Conservation (phyloP, 2,797 vertebrate genomes). For the Melanotaenia parkinsoni region DNA sequence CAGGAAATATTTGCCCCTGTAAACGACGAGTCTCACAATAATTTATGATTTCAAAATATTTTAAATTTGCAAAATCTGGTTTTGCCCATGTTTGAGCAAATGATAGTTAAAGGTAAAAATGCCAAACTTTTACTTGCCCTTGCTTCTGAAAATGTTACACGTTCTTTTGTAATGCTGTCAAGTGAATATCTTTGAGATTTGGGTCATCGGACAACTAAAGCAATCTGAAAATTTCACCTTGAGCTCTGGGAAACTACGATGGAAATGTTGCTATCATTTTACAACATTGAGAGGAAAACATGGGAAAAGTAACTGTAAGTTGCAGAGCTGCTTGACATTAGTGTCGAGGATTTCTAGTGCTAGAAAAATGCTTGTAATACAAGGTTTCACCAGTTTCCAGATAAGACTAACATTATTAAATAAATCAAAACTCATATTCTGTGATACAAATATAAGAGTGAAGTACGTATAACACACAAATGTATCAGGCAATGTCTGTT, state of each 20-base stretch:
- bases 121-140: background rate
- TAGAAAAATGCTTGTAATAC: slow-evolving; percentile 6
- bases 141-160: background rate
- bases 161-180: background rate
- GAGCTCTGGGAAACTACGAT: background rate
- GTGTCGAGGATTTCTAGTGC: background rate
- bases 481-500: slow-evolving; percentile 45
- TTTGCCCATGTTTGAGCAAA: background rate
- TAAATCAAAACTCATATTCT: background rate
- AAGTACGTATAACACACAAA: slow-evolving; percentile 21
- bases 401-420: slow-evolving; percentile 22
- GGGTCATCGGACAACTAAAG: background rate
- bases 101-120: background rate
- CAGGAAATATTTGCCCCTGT: background rate
- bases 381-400: slow-evolving; percentile 20
- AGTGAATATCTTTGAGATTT: slow-evolving; percentile 2
- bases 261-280: background rate
- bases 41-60: no score
- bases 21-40: background rate
- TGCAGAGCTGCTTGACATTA: background rate
- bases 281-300: slow-evolving; percentile 5
- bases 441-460: slow-evolving; percentile 21
- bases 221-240: background rate
- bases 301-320: background rate
- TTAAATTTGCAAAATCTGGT: background rate